Percentiles rank a stretch among this genome's conserved stretches.
Evolutionary conservation across 2,888 invertebrate species (phyloP).

Genomic region (Agonopterix subpropinquella): DNA sequence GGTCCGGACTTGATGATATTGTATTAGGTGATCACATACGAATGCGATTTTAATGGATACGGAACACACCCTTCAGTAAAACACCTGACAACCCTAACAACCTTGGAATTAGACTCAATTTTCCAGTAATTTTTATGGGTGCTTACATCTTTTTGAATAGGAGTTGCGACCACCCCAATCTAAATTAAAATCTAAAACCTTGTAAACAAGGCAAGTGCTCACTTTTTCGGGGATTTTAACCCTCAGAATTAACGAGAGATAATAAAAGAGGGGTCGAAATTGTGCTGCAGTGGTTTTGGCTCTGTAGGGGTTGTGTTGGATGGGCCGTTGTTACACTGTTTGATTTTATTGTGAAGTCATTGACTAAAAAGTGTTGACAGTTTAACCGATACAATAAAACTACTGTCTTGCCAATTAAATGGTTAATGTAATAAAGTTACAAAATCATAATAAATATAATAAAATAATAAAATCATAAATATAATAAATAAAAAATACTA

Average conservation of each 20-base stretch:
- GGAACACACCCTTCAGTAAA: conserved; percentile 32
- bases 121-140: conserved; percentile 27
- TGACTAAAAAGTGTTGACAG: too few relatives aligned
- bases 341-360: too few relatives aligned
- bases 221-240: conserved; percentile 77
- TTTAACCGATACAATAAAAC: too few relatives aligned
- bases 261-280: conserved; percentile 47
- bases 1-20: conserved; percentile 72
- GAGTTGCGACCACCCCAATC: conserved; percentile 61
- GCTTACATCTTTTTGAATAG: conserved; percentile 45
- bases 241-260: conserved; percentile 73
- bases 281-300: conserved; percentile 48
- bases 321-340: background rate
- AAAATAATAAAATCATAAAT: too few relatives aligned
- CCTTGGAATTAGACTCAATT: conserved; percentile 32
- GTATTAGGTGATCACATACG: conserved; percentile 77
- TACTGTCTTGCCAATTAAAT: too few relatives aligned
- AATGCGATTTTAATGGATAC: conserved; percentile 75
- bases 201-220: conserved; percentile 78
- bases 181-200: conserved; percentile 78
- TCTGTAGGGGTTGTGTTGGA: conserved; percentile 18
- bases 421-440: background rate
- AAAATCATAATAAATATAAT: too few relatives aligned
- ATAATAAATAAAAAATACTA: too few relatives aligned
- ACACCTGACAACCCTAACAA: conserved; percentile 21